Percentiles rank a stretch among this genome's conserved stretches.
Conservation (phyloP, 2,797 vertebrate genomes). For the Alouatta caraya region DNA sequence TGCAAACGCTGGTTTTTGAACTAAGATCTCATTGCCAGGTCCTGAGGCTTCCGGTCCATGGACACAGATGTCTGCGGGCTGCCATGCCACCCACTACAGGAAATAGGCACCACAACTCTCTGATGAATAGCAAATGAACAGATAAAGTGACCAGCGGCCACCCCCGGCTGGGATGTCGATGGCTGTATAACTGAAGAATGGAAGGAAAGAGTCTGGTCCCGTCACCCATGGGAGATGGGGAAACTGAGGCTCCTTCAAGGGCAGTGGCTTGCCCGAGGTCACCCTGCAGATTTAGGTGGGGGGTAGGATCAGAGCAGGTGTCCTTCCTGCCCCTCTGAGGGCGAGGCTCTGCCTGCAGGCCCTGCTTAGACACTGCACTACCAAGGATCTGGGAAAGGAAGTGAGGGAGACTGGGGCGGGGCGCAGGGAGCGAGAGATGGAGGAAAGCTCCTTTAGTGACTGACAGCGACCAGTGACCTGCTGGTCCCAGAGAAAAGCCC, state of each 20-base stretch:
- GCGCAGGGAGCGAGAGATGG: accelerated
- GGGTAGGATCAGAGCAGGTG: neutral
- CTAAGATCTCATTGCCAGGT: accelerated
- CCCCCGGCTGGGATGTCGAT: neutral
- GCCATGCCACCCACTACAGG: accelerated
- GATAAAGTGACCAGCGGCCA: accelerated
- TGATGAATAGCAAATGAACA: accelerated
- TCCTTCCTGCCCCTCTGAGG: neutral
- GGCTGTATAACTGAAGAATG: too few relatives aligned
- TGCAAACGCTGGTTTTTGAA: too few relatives aligned
- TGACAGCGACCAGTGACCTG: accelerated
- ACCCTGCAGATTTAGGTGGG: neutral
- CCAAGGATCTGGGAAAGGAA: accelerated
- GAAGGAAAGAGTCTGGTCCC: neutral
- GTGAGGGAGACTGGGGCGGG: accelerated
- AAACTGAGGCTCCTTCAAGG: neutral
- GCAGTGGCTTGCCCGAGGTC: neutral
- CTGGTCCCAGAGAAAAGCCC: neutral
- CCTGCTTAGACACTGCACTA: neutral
- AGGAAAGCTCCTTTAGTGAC: too few relatives aligned
- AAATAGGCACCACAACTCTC: accelerated
- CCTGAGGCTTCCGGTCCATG: accelerated
- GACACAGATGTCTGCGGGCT: neutral
- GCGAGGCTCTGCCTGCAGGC: neutral
- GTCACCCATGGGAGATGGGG: neutral